Evolutionary conservation across 30 jellyfish, hydroid and myxozoan genomes (phyloP), one percentile per base, ranked within the genome.

Genomic region (Mastigias papua): DNA sequence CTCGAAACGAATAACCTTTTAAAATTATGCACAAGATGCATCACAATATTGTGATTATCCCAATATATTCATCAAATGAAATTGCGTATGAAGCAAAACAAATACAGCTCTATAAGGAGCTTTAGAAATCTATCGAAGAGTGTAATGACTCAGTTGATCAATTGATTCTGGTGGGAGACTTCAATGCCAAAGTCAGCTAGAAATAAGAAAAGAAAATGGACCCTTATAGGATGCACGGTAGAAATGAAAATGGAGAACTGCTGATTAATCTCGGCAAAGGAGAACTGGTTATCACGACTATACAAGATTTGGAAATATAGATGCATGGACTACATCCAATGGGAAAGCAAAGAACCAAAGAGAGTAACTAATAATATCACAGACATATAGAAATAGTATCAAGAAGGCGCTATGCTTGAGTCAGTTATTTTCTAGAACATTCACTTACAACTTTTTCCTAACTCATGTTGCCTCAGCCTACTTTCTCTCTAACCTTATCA

Each of bases 341-440:
- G 84, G 90, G 65, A 65, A 35, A 22, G 31, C 84, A 16, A 34
- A 57, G 32, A 80, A 80, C 69, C 84, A 32, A 57, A 80, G 61
- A 20, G 90, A 80, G 73, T 80, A 28, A 28, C 32, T 80, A 28
- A 27, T 62, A 22, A 35, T 48, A 34, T 51, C 51, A 15, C 25
- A 57, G 26, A 31, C 57, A 35, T 1, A 34, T 22, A 33, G 34
- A 48, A 58, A 34, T 32, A 80, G 72, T 34, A 6, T 4, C 73
- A 67, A 67, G 37, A 31, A 34, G n/a, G 34, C 71, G 22, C n/a
- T n/a, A n/a, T n/a, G n/a, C n/a, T n/a, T n/a, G n/a, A n/a, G n/a
- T n/a, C n/a, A n/a, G n/a, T n/a, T n/a, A n/a, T n/a, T n/a, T n/a
- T n/a, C n/a, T n/a, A n/a, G n/a, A n/a, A n/a, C n/a, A n/a, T n/a